Evolutionary conservation across 2,888 invertebrate genomes (phyloP).

Genomic region (Apamea anceps): DNA sequence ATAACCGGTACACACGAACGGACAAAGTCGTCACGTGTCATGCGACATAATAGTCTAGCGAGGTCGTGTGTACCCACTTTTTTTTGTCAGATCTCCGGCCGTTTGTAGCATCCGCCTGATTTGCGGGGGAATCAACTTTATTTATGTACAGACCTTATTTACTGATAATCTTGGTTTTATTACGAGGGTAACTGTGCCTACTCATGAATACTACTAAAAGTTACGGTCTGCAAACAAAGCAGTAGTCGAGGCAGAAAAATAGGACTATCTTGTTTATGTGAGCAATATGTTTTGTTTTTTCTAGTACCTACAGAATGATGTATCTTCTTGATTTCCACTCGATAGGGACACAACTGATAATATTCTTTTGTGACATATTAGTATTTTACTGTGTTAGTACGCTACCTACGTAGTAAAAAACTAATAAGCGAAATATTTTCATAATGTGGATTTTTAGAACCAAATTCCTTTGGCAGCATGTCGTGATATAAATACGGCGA

Average conservation of each 20-base stretch:
- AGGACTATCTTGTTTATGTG: slow-evolving; percentile 49
- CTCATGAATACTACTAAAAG: slow-evolving; percentile 65
- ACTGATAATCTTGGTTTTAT: slow-evolving; percentile 68
- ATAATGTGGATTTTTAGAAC: slow-evolving; percentile 24
- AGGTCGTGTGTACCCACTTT: slow-evolving; percentile 46
- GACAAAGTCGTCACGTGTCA: slow-evolving; percentile 58
- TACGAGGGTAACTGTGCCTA: slow-evolving; percentile 64
- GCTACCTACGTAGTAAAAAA: not conserved
- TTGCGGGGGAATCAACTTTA: slow-evolving; percentile 65
- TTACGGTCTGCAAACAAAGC: slow-evolving; percentile 64
- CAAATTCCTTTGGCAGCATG: slow-evolving; percentile 38
- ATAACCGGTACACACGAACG: slow-evolving; percentile 46
- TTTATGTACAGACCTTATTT: slow-evolving; percentile 67
- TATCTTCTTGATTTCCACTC: slow-evolving; percentile 18
- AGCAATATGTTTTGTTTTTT: slow-evolving; percentile 51
- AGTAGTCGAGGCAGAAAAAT: slow-evolving; percentile 59
- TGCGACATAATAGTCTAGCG: slow-evolving; percentile 47
- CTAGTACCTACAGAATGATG: slow-evolving; percentile 15
- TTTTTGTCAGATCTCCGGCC: slow-evolving; percentile 58
- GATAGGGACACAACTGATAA: slow-evolving; percentile 23
- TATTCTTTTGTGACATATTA: slow-evolving; percentile 9
- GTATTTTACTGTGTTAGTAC: slow-evolving; percentile 7
- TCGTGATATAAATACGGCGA: slow-evolving; percentile 46
- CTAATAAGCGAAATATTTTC: slow-evolving; percentile 3
- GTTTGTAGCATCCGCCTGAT: slow-evolving; percentile 62